Percentiles rank a stretch among this genome's conserved stretches.
These are phyloP conservation scores for Gallirallus australis DNA, from an alignment of 2,797 vertebrate species.

Conservation along the genomic window DNA sequence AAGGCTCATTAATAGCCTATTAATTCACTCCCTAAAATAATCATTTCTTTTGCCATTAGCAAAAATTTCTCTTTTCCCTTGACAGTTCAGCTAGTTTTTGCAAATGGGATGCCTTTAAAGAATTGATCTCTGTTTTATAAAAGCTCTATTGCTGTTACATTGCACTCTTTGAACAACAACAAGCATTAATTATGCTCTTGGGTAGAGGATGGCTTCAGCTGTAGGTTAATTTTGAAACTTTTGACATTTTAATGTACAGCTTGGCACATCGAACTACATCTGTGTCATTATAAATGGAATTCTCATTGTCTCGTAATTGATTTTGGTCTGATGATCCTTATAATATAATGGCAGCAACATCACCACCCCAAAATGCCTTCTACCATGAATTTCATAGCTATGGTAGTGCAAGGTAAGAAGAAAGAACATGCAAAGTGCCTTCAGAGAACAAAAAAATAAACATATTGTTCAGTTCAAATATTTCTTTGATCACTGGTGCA, in stretches of 20 bases:
- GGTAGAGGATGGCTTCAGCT: background rate
- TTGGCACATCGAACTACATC: conserved; percentile 16
- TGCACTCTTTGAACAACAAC: conserved; percentile 40
- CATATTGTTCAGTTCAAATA: conserved; percentile 26
- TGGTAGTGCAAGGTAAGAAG: conserved; percentile 27
- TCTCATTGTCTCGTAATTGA: conserved; percentile 41
- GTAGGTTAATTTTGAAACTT: conserved; percentile 34
- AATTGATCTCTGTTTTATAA: conserved; percentile 46
- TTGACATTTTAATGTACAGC: conserved; percentile 54
- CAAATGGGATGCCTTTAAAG: conserved; percentile 41
- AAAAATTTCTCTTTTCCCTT: conserved; percentile 63
- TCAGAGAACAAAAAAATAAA: conserved; percentile 45
- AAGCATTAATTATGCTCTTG: conserved; percentile 38
- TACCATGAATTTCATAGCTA: conserved; percentile 38
- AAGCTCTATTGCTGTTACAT: conserved; percentile 37
- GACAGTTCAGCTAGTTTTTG: conserved; percentile 48
- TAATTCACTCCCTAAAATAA: conserved; percentile 74
- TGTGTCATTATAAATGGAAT: conserved; percentile 30
- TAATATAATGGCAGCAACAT: conserved; percentile 34
- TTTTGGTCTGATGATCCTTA: conserved; percentile 53
- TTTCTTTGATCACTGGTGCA: conserved; percentile 53
- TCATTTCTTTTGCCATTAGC: conserved; percentile 71
- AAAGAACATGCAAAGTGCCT: conserved; percentile 65
- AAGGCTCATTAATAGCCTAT: conserved; percentile 70
- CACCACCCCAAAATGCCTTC: conserved; percentile 43